Evolutionary conservation across 2,113 vertebrate species (phyloP).

Genomic region (Nyctibius bracteatus): DNA sequence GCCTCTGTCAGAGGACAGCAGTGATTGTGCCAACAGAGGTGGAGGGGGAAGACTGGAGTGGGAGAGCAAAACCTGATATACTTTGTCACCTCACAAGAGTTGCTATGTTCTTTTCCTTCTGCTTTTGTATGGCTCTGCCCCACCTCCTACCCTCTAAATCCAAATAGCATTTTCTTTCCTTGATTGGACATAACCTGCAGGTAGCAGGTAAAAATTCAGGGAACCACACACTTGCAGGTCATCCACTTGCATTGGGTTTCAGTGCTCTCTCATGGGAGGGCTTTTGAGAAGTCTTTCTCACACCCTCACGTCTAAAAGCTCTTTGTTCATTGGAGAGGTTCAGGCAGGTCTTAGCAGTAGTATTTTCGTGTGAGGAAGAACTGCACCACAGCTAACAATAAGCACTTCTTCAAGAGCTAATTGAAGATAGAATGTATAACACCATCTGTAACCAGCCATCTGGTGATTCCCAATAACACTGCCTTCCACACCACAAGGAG

Average conservation of each 20-base stretch:
- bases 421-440: constrained; percentile 70
- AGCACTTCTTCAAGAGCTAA: constrained; percentile 70
- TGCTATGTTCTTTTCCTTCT: neutral
- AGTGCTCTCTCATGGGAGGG: neutral
- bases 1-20: neutral
- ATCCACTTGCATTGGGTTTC: fast-evolving
- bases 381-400: constrained; percentile 61
- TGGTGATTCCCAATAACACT: constrained; percentile 67
- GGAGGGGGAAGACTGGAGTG: neutral
- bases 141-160: neutral
- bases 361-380: constrained; percentile 29
- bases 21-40: fast-evolving
- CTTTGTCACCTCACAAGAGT: neutral
- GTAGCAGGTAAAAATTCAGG: neutral
- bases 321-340: neutral
- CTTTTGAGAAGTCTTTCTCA: neutral
- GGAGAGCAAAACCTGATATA: neutral
- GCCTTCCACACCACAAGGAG: constrained; percentile 59
- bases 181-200: neutral
- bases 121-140: neutral
- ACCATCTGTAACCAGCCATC: constrained; percentile 67
- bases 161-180: neutral
- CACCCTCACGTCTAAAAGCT: neutral
- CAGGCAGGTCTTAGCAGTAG: neutral
- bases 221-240: fast-evolving